phyloP scores from a whole-genome alignment of 2,797 vertebrate genomes.

The Glyptemys insculpta region DNA sequence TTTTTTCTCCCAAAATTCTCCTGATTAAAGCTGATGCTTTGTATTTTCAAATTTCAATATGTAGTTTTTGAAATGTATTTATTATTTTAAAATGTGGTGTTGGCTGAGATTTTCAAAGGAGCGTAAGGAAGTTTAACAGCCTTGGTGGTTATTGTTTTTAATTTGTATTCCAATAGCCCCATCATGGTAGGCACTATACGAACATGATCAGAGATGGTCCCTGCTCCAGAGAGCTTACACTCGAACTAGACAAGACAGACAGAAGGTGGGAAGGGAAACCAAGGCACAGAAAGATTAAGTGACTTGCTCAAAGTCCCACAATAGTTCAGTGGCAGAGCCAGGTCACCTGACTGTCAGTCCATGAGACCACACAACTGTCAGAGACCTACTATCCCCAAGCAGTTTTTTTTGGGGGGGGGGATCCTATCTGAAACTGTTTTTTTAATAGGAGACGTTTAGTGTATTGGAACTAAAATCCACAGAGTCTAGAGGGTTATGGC shows the following conservation, averaged over 20 bases:
- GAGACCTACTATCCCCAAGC: neutral
- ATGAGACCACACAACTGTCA: neutral
- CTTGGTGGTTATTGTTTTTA: neutral
- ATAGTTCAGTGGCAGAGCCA: neutral
- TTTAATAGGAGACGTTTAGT: neutral
- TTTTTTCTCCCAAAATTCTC: neutral
- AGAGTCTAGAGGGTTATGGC: neutral
- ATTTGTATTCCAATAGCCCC: neutral
- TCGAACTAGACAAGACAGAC: neutral
- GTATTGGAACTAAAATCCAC: neutral
- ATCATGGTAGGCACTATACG: fast-evolving
- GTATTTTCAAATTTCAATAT: neutral
- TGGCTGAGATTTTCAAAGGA: neutral
- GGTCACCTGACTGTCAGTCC: fast-evolving
- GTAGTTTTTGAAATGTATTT: neutral
- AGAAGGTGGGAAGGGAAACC: neutral
- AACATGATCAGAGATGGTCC: neutral
- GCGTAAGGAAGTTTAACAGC: neutral
- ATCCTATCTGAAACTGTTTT: fast-evolving
- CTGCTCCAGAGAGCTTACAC: neutral
- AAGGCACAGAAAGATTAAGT: fast-evolving
- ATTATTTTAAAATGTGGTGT: neutral
- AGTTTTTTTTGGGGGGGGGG: fast-evolving
- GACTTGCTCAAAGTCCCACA: fast-evolving
- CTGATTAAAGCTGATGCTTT: fast-evolving